These are phyloP conservation scores for Mellilla xanthometata DNA, from an alignment of 2,888 invertebrate species.

Conservation along the genomic window DNA sequence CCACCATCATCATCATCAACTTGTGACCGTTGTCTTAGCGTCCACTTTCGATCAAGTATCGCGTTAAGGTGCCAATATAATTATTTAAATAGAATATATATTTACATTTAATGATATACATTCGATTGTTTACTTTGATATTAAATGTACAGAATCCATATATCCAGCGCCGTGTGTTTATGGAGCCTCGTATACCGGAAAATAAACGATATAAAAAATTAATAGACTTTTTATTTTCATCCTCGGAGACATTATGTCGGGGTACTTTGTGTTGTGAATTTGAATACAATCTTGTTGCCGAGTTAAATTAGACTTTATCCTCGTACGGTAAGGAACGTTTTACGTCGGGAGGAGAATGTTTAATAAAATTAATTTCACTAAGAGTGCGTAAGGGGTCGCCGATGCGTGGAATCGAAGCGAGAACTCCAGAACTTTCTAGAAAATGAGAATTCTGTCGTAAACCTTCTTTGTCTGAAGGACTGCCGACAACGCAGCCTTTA, in stretches of 20 bases:
- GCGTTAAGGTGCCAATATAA: constrained; percentile 70
- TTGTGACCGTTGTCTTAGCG: constrained; percentile 45
- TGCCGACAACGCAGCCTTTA: neutral
- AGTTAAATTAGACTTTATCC: constrained; percentile 16
- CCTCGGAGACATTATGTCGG: constrained; percentile 26
- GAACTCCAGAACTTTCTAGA: constrained; percentile 30
- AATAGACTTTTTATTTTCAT: constrained; percentile 45
- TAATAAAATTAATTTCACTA: constrained; percentile 57
- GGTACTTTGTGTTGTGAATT: constrained; percentile 36
- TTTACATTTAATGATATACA: constrained; percentile 70
- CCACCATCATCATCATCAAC: constrained; percentile 16
- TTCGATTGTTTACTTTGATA: constrained; percentile 75
- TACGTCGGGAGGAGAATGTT: constrained; percentile 30
- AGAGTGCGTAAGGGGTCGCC: constrained; percentile 49
- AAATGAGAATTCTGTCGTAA: constrained; percentile 25
- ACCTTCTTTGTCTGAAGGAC: constrained; percentile 2
- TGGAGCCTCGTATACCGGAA: constrained; percentile 72
- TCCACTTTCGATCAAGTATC: constrained; percentile 61
- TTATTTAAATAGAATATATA: constrained; percentile 65
- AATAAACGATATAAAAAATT: constrained; percentile 63
- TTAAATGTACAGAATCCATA: constrained; percentile 72
- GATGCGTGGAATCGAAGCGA: constrained; percentile 45
- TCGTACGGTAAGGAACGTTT: constrained; percentile 25
- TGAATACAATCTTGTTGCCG: constrained; percentile 21
- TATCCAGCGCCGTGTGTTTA: constrained; percentile 74